These are phyloP conservation scores for Diarsia rubi DNA, from an alignment of 2,888 invertebrate species.

Conservation along the genomic window DNA sequence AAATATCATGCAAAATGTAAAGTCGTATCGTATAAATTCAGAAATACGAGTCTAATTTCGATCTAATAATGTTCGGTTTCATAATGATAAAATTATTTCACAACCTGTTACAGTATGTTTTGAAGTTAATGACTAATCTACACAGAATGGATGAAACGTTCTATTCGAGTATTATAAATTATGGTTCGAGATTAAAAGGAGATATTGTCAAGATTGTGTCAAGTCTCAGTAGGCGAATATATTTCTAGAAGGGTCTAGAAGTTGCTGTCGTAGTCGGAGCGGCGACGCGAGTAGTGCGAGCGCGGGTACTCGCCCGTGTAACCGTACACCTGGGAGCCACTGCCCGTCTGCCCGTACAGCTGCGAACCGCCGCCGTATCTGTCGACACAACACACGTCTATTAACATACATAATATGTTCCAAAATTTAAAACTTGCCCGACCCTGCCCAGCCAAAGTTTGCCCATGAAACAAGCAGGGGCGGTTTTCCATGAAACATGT, in stretches of 20 bases:
- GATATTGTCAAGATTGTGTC: slow-evolving; percentile 87
- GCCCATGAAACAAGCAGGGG: slow-evolving; percentile 48
- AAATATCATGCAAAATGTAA: slow-evolving; percentile 81
- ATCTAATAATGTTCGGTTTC: slow-evolving; percentile 67
- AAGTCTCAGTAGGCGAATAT: slow-evolving; percentile 72
- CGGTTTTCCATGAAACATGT: slow-evolving; percentile 45
- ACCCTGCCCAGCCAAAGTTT: slow-evolving; percentile 45
- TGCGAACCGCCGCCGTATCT: slow-evolving; percentile 91
- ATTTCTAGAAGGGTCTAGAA: slow-evolving; percentile 89
- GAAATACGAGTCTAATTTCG: slow-evolving; percentile 75
- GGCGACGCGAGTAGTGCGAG: slow-evolving; percentile 91
- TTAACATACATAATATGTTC: slow-evolving; percentile 50
- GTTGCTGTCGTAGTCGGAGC: slow-evolving; percentile 95
- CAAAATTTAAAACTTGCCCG: slow-evolving; percentile 43
- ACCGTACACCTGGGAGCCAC: slow-evolving; percentile 91
- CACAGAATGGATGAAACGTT: slow-evolving; percentile 74
- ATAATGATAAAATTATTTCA: slow-evolving; percentile 82
- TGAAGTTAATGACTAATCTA: slow-evolving; percentile 73
- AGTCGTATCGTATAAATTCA: slow-evolving; percentile 79
- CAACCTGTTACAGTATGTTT: slow-evolving; percentile 86
- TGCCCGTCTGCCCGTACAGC: slow-evolving; percentile 93
- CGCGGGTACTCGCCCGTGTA: slow-evolving; percentile 88
- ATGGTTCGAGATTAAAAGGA: slow-evolving; percentile 81
- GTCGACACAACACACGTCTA: slow-evolving; percentile 59
- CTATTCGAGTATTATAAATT: slow-evolving; percentile 73